Percentiles rank a stretch among this genome's conserved stretches.
Evolutionary conservation across 2,113 vertebrate species (phyloP).

Genomic region (Nerophis lumbriciformis): DNA sequence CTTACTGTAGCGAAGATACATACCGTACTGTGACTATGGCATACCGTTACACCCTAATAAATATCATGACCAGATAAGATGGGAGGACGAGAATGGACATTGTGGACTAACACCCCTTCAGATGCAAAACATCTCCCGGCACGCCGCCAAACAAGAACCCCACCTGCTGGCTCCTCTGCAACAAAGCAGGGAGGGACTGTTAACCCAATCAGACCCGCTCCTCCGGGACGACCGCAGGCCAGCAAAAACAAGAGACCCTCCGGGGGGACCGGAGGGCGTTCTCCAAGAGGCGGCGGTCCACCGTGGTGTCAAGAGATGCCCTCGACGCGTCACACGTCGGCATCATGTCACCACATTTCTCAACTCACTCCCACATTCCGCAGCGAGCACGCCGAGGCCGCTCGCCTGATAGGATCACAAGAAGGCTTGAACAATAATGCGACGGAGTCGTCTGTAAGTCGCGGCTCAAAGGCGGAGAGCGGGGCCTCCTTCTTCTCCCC

Average conservation of each 20-base stretch:
- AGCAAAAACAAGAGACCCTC: constrained; percentile 18
- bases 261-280: background rate
- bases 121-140: constrained; percentile 28
- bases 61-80: background rate
- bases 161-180: constrained; percentile 48
- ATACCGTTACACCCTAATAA: no score
- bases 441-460: background rate
- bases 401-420: constrained; percentile 2
- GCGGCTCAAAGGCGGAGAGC: background rate
- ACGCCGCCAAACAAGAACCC: constrained; percentile 53
- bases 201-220: constrained; percentile 52
- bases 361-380: constrained; percentile 33
- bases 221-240: constrained; percentile 21
- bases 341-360: constrained; percentile 29
- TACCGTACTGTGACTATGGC: no score
- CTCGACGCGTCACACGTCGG: constrained; percentile 6
- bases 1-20: no score
- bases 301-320: background rate
- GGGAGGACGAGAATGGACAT: constrained; percentile 1
- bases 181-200: constrained; percentile 47
- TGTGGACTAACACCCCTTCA: constrained; percentile 11
- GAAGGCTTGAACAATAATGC: background rate
- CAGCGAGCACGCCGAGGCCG: background rate
- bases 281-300: background rate
- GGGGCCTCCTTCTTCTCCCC: background rate